Percentiles rank a stretch among this genome's conserved stretches.
These are phyloP conservation scores for Andrena trimmerana DNA, from an alignment of 2,888 invertebrate species.

Conservation along the genomic window DNA sequence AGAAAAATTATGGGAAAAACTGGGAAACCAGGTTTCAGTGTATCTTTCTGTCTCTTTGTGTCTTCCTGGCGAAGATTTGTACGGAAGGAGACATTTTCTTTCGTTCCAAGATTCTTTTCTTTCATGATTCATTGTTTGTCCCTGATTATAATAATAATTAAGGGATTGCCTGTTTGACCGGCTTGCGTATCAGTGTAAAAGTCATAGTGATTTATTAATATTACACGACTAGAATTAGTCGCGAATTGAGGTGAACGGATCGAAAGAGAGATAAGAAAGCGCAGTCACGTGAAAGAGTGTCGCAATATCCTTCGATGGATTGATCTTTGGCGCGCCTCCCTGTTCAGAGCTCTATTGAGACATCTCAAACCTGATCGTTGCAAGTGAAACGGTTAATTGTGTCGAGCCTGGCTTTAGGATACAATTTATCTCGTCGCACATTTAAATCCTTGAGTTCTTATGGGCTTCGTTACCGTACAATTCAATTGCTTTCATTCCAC, in stretches of 20 bases:
- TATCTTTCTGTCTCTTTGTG: background rate
- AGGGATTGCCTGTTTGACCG: constrained; percentile 2
- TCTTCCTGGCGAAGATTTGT: background rate
- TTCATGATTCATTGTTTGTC: background rate
- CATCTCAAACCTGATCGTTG: constrained; percentile 18
- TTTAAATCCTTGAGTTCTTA: constrained; percentile 16
- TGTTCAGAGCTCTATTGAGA: constrained; percentile 24
- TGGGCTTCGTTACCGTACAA: constrained; percentile 14
- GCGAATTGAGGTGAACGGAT: constrained; percentile 37
- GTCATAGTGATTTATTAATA: no score
- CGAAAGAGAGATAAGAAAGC: constrained; percentile 23
- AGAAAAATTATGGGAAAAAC: constrained; percentile 21
- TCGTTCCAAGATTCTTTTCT: background rate
- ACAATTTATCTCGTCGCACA: constrained; percentile 17
- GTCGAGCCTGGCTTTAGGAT: background rate
- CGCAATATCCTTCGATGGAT: constrained; percentile 37
- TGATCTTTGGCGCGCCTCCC: constrained; percentile 44
- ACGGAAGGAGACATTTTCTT: background rate
- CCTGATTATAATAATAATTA: background rate
- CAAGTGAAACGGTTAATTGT: constrained; percentile 10
- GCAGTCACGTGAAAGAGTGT: constrained; percentile 37
- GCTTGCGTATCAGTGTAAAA: background rate
- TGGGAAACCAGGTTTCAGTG: constrained; percentile 1
- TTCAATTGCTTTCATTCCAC: background rate
- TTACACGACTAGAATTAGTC: background rate